Base-by-base conservation (phyloP, 2,888 invertebrate genomes). In the Celastrina argiolus region DNA sequence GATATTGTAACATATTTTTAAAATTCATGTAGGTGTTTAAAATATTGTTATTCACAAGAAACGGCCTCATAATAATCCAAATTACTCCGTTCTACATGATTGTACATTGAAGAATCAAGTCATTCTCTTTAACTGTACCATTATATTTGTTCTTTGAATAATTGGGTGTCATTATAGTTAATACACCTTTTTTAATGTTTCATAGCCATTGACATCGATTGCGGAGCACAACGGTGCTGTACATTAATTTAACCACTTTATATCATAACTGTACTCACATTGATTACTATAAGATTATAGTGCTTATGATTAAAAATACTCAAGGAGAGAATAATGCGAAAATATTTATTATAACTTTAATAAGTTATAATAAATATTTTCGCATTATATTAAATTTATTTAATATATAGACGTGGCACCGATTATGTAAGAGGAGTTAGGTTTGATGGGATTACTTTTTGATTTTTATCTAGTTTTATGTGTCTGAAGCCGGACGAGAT, bases 91-190 rank as follows among this genome's bases (percentile, higher is more conserved):
- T 51, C 22, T 26, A 22, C 51, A 22, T 51, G 51, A 51, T 22
- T 51, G 51, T 45, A 45, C 8, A 41, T 41, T 5, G 16, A 42
- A 51, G 51, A 51, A 51, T 18, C 51, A 4, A 51, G 51, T 51
- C 51, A 51, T 51, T 26, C 22, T 51, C 22, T 51, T 51, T 51
- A 51, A 51, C 51, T 14, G 51, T 51, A 22, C 51, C 51, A 51
- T 51, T 51, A 51, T 14, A 51, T 51, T 51, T 51, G 10, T 51
- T 51, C 2, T 51, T 51, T 51, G 51, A 51, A 51, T 59, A 31
- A 59, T 59, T 16, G 16, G 16, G 59, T 59, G 59, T 18, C 59
- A 34, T 59, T 59, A 59, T 18, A 34, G 3, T 59, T 34, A 59
- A n/a, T 18, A 59, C 31, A 5, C 8, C 12, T 22, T 18, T 51